phyloP scores from a whole-genome alignment of 2,797 vertebrate genomes.

The Falco naumanni region DNA sequence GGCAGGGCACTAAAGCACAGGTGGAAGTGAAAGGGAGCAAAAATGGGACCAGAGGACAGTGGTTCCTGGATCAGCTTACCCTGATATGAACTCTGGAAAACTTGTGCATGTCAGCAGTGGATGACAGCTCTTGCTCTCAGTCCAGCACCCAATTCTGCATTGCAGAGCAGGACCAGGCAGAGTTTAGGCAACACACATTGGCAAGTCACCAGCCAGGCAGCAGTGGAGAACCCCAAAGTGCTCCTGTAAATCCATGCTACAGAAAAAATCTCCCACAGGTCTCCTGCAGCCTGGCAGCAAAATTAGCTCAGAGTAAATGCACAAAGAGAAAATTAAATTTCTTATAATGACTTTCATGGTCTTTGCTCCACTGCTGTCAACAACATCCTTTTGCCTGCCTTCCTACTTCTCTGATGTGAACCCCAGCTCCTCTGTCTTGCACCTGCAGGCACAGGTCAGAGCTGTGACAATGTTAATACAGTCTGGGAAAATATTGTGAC shows the following conservation, averaged over 20 bases:
- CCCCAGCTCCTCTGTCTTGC: neutral
- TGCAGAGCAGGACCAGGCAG: neutral
- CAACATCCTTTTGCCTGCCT: neutral
- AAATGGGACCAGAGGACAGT: neutral
- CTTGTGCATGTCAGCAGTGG: neutral
- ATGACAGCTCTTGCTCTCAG: neutral
- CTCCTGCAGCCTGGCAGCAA: neutral
- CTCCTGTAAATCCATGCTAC: neutral
- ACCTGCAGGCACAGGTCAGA: neutral
- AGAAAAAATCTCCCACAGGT: neutral
- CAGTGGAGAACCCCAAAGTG: neutral
- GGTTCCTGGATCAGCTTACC: neutral
- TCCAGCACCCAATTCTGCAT: neutral
- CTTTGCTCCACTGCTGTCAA: neutral
- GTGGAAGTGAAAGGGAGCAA: neutral
- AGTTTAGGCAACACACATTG: neutral
- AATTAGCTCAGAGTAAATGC: neutral
- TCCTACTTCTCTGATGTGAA: neutral
- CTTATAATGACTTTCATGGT: neutral
- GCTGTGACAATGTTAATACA: accelerated
- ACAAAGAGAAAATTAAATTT: neutral
- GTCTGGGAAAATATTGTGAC: neutral
- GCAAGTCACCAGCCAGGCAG: neutral
- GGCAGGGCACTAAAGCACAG: neutral
- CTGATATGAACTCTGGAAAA: neutral